phyloP scores from a whole-genome alignment of 2,888 invertebrate species.

The Brenthis daphne region DNA sequence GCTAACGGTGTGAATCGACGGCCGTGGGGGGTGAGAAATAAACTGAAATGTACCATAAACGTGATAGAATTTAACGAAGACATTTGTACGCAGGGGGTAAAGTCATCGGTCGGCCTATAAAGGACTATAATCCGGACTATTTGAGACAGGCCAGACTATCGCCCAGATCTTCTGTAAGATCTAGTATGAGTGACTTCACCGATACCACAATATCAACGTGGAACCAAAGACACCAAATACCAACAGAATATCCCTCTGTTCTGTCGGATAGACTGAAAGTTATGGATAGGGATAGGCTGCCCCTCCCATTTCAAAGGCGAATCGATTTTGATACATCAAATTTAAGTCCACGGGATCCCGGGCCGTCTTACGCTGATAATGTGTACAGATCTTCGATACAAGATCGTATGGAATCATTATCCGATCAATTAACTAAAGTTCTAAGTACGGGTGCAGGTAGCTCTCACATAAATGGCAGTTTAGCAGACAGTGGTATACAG shows the following conservation, averaged over 20 bases:
- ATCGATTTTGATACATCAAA: conserved; percentile 73
- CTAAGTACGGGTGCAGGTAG: conserved; percentile 73
- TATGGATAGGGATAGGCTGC: conserved; percentile 63
- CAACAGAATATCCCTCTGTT: conserved; percentile 72
- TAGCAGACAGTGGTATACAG: conserved; percentile 76
- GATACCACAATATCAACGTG: conserved; percentile 78
- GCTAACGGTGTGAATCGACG: conserved; percentile 65
- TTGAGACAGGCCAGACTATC: conserved; percentile 65
- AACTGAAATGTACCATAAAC: conserved; percentile 75
- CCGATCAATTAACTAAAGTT: conserved; percentile 74
- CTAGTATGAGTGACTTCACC: conserved; percentile 78
- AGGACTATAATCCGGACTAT: conserved; percentile 74
- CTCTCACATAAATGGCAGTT: conserved; percentile 73
- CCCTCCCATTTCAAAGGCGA: conserved; percentile 61
- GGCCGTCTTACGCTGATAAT: conserved; percentile 66
- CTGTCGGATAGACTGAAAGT: conserved; percentile 69
- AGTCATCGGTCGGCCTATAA: conserved; percentile 71
- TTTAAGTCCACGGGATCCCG: conserved; percentile 55
- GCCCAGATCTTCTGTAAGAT: conserved; percentile 73
- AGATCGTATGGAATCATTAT: conserved; percentile 68
- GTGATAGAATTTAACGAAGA: conserved; percentile 46
- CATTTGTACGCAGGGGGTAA: conserved; percentile 65
- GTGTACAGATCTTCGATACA: conserved; percentile 62
- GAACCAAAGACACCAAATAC: conserved; percentile 64
- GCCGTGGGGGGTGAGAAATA: conserved; percentile 58